phyloP scores from a whole-genome alignment of 2,797 vertebrate genomes.

The Mus caroli region DNA sequence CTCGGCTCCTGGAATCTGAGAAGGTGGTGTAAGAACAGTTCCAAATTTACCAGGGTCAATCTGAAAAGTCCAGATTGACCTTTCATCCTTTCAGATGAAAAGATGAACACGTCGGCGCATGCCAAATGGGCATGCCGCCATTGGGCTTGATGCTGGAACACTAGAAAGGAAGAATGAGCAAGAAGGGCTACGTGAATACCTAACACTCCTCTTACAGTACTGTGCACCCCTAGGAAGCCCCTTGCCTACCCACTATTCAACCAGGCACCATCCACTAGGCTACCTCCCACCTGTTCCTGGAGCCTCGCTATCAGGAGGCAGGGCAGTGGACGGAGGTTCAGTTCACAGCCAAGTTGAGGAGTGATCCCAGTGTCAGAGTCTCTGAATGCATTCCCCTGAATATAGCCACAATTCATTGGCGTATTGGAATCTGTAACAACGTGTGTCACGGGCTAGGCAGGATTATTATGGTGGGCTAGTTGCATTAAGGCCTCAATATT shows the following conservation, averaged over 20 bases:
- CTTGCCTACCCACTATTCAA: not conserved
- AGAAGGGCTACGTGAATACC: not conserved
- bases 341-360: not conserved
- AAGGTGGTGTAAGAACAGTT: slow-evolving; percentile 33
- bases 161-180: not conserved
- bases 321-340: not conserved
- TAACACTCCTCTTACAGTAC: not conserved
- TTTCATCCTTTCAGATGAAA: slow-evolving; percentile 55
- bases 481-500: not conserved
- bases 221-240: not conserved
- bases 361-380: not conserved
- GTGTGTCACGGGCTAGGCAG: not conserved
- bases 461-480: not conserved
- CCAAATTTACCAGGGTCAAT: slow-evolving; percentile 70
- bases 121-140: not conserved
- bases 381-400: not conserved
- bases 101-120: not conserved
- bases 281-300: not conserved
- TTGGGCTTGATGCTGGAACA: not conserved
- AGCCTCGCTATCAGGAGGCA: not conserved
- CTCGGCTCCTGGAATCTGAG: slow-evolving; percentile 66
- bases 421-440: not conserved
- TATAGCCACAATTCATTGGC: not conserved
- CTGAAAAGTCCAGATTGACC: slow-evolving; percentile 54
- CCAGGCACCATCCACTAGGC: not conserved